A percentile compares a stretch with the other conserved stretches of the same genome.
Conservation (phyloP, 2,113 vertebrate genomes). For the Oceanites oceanicus region DNA sequence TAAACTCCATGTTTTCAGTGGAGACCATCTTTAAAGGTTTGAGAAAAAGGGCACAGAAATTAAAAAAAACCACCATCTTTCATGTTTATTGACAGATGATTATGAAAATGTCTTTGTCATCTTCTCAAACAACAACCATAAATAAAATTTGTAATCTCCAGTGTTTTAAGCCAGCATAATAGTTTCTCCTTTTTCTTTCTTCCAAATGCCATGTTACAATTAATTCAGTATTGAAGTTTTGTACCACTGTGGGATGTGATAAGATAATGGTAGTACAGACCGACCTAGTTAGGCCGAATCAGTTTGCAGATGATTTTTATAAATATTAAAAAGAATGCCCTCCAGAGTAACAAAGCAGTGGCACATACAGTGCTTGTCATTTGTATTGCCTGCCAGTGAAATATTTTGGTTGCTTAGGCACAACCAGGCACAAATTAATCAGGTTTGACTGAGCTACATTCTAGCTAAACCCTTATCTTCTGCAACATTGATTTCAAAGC, state of each 20-base stretch:
- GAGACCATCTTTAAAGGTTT: background rate
- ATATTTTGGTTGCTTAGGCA: constrained; percentile 32
- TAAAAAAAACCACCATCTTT: background rate
- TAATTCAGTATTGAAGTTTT: constrained; percentile 26
- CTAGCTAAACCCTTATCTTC: constrained; percentile 29
- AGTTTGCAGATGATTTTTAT: constrained; percentile 10
- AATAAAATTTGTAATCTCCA: background rate
- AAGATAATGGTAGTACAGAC: constrained; percentile 33
- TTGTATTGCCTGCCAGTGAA: background rate
- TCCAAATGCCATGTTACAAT: background rate
- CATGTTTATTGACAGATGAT: background rate
- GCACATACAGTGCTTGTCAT: background rate
- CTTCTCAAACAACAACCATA: background rate
- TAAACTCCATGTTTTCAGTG: background rate
- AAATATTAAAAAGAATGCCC: constrained; percentile 47
- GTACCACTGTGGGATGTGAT: background rate
- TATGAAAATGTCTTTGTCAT: background rate
- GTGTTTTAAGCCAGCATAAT: background rate
- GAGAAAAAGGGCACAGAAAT: background rate
- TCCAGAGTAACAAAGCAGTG: constrained; percentile 12
- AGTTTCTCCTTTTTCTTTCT: background rate
- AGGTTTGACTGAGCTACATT: constrained; percentile 22
- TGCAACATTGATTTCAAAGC: constrained; percentile 38
- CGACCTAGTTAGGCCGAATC: constrained; percentile 5
- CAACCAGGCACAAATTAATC: constrained; percentile 41